These are phyloP conservation scores for Conus ventricosus DNA, from an alignment of 1,140 invertebrate genomes.

Conservation along the genomic window DNA sequence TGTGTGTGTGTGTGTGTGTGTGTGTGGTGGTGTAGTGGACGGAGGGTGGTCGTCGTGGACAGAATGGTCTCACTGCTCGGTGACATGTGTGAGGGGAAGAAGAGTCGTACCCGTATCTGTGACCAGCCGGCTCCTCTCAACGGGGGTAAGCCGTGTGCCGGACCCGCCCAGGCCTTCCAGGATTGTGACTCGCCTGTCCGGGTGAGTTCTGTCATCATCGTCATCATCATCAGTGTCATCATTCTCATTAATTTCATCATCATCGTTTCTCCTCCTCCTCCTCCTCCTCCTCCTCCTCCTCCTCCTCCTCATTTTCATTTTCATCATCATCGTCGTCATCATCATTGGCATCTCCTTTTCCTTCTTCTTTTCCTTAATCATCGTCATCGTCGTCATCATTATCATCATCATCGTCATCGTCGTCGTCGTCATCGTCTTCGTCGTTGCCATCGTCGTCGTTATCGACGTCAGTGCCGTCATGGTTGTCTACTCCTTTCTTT, in stretches of 20 bases:
- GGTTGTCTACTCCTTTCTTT: neutral
- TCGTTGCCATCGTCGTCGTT: neutral
- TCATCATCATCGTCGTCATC: neutral
- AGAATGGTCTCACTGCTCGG: constrained; percentile 25
- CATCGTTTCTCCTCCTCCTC: too few species aligned
- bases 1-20: neutral
- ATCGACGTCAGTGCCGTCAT: neutral
- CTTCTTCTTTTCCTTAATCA: neutral
- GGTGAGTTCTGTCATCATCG: neutral
- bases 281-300: neutral
- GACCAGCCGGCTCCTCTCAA: constrained; percentile 14
- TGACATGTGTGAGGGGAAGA: constrained; percentile 26
- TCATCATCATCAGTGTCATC: neutral
- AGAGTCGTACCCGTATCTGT: constrained; percentile 15
- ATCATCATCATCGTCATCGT: neutral
- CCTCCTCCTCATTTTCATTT: neutral
- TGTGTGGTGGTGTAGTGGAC: constrained; percentile 22
- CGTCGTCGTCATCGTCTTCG: neutral
- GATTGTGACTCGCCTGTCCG: constrained; percentile 47
- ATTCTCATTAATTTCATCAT: neutral
- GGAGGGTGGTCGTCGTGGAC: constrained; percentile 26
- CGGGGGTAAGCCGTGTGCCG: constrained; percentile 4
- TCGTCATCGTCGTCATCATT: too few species aligned
- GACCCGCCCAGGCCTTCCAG: constrained; percentile 51
- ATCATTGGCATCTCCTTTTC: neutral